phyloP scores from a whole-genome alignment of 2,113 vertebrate genomes.

The Archilochus colubris region DNA sequence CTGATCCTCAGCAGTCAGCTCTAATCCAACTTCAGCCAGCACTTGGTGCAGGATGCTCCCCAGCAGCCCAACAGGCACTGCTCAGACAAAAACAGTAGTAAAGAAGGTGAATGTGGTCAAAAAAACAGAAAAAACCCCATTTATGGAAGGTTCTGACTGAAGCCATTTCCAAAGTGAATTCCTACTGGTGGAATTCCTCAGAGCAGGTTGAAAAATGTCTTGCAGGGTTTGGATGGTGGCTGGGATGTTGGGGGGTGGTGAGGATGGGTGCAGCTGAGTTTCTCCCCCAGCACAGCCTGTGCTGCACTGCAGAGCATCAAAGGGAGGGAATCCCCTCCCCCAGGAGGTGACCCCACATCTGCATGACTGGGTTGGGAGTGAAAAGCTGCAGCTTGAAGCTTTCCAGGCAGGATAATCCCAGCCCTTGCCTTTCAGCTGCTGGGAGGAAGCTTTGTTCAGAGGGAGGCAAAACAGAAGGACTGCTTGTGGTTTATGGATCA shows the following conservation, averaged over 20 bases:
- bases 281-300: background rate
- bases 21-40: background rate
- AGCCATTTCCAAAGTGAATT: background rate
- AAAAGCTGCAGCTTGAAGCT: background rate
- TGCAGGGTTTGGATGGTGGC: background rate
- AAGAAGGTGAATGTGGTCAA: background rate
- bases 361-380: background rate
- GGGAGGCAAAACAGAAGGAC: background rate
- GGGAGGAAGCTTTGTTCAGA: background rate
- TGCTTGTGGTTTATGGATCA: background rate
- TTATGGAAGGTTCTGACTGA: background rate
- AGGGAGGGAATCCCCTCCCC: background rate
- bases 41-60: background rate
- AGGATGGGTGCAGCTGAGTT: background rate
- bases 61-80: background rate
- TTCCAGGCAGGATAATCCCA: background rate
- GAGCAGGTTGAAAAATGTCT: background rate
- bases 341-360: background rate
- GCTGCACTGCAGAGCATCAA: background rate
- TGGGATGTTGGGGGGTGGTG: background rate
- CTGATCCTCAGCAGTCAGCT: background rate
- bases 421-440: background rate
- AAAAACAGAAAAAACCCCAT: no score
- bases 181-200: background rate
- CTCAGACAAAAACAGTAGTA: no score